Percentiles rank a stretch among this genome's conserved stretches.
These are phyloP conservation scores for Lasioglossum oenotherae DNA, from an alignment of 2,888 invertebrate species.

Conservation along the genomic window DNA sequence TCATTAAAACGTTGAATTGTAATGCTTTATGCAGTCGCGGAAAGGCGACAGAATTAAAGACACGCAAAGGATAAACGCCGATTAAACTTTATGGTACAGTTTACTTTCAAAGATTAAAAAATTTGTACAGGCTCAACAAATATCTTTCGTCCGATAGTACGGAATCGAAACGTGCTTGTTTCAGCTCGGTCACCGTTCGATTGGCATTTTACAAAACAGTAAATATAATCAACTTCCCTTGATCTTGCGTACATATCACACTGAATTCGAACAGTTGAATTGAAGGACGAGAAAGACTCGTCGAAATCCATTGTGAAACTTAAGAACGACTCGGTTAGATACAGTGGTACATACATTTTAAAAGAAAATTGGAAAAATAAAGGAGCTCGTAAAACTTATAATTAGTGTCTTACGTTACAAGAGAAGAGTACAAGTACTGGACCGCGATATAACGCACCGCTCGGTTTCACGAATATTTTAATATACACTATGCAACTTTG, in stretches of 20 bases:
- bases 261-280: slow-evolving; percentile 12
- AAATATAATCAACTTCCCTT: slow-evolving; percentile 14
- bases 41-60: not conserved
- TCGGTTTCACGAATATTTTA: slow-evolving; percentile 15
- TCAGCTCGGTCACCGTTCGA: slow-evolving; percentile 37
- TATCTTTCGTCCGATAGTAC: slow-evolving; percentile 43
- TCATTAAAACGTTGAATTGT: not conserved
- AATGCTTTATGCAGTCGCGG: not conserved
- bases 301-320: slow-evolving; percentile 17
- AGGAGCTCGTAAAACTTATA: not conserved
- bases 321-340: slow-evolving; percentile 28
- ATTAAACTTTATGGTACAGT: slow-evolving; percentile 54
- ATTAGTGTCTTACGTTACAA: slow-evolving; percentile 27
- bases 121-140: slow-evolving; percentile 60
- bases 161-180: slow-evolving; percentile 47
- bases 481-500: slow-evolving; percentile 23
- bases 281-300: not conserved
- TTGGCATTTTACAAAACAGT: slow-evolving; percentile 46
- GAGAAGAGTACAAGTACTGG: slow-evolving; percentile 32
- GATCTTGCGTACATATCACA: not conserved
- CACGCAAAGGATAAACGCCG: slow-evolving; percentile 24
- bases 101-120: slow-evolving; percentile 62
- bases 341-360: slow-evolving; percentile 13
- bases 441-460: slow-evolving; percentile 24
- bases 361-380: not conserved